Evolutionary conservation across 2,797 vertebrate species (phyloP).

Genomic region (Sebastes kiyomatsui): DNA sequence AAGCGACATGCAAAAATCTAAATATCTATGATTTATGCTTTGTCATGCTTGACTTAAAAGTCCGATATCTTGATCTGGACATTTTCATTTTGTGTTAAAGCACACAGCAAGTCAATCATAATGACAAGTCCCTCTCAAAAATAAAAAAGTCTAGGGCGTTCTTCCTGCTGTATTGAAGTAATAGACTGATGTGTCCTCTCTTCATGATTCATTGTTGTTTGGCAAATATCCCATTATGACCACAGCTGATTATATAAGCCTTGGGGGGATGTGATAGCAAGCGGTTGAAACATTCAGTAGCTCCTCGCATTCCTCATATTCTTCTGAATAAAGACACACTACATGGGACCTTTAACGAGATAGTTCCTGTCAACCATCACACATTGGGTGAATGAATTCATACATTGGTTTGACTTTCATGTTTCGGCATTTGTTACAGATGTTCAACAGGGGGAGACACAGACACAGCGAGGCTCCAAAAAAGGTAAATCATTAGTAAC

Average conservation of each 20-base stretch:
- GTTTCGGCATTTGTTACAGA: slow-evolving; percentile 70
- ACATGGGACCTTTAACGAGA: slow-evolving; percentile 14
- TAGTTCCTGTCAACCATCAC: slow-evolving; percentile 8
- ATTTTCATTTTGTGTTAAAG: slow-evolving; percentile 17
- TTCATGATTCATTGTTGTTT: slow-evolving; percentile 26
- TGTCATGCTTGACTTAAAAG: slow-evolving; percentile 15
- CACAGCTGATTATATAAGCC: slow-evolving; percentile 26
- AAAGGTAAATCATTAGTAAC: slow-evolving; percentile 72
- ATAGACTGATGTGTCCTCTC: slow-evolving; percentile 2
- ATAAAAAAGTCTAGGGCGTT: background rate
- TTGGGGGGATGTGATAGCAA: slow-evolving; percentile 2
- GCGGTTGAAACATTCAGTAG: slow-evolving; percentile 8
- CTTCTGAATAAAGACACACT: background rate
- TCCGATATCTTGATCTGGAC: slow-evolving; percentile 23
- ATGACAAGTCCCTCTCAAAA: background rate
- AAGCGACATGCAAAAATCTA: background rate
- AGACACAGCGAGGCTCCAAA: slow-evolving; percentile 75
- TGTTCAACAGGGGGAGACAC: slow-evolving; percentile 80
- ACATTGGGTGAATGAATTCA: background rate
- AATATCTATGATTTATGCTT: slow-evolving; percentile 23
- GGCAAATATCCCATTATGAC: slow-evolving; percentile 12
- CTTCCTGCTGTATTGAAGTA: background rate
- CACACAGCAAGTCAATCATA: slow-evolving; percentile 23
- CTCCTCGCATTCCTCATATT: background rate
- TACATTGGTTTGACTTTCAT: slow-evolving; percentile 30